Base-by-base conservation (phyloP, 2,888 invertebrate species). In the Drosophila anomalata region DNA sequence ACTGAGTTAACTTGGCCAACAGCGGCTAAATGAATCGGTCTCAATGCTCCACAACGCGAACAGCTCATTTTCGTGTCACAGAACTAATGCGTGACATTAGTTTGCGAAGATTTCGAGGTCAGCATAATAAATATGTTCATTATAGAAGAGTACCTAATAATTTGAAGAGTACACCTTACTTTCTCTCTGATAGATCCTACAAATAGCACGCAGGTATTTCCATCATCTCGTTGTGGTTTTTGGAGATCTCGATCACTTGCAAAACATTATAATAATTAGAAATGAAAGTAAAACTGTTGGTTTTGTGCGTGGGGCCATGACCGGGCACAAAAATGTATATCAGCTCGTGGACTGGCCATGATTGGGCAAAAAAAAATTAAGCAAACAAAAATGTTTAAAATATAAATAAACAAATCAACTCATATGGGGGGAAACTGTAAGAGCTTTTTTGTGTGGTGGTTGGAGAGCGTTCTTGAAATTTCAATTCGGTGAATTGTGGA, bases 241-340 rank as follows among this genome's bases (percentile, higher is more conserved):
- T 62, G 52, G 50, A 44, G 58, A 58, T 75, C 70, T 68, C 77
- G 78, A 85, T 88, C 87, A 77, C 74, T 78, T 77, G 74, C 79
- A 67, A 70, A 79, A 82, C 76, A 79, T 78, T 82, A 75, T 72
- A 75, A 85, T 87, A 87, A 79, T 85, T 79, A 74, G 79, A 85
- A 85, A 88, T 87, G 85, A 85, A 85, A 85, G 85, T 85, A 89
- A 87, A 87, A 75, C 59, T 44, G 76, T 58, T 55, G 41, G 22
- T 33, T 54, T 53, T 57, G 46, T 58, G 60, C 65, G 48, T 76
- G 78, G 68, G 85, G 73, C 56, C 51, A 70, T 82, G 81, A 82
- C 83, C 51, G 47, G 69, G 68, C 88, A 85, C 3, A 79, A 77
- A 80, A 47, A n/a, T 9, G 39, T 42, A n/a, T 9, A 51, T 66